Base-by-base conservation (phyloP, 2,888 invertebrate species). In the Lithophane leautieri region DNA sequence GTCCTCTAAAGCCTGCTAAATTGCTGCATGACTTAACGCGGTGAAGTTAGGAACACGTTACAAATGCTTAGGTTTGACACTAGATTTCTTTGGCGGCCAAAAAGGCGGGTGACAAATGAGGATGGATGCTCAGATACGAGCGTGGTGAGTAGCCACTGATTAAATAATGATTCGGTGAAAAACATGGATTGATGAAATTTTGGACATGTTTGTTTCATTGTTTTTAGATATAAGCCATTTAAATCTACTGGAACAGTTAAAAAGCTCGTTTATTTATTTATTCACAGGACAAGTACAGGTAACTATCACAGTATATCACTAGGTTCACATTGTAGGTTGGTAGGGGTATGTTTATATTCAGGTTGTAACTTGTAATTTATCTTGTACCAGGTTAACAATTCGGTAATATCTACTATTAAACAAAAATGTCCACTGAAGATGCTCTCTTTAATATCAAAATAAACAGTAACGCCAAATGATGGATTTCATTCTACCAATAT, bases 31-130 rank as follows among this genome's bases (percentile, higher is more conserved):
- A 76, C 71, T 69, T 77, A 68, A 56, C 63, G 50, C 70, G 11
- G 28, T 19, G 34, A 52, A 73, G 70, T 81, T 42, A 50, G 52
- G 61, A 63, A 66, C 82, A 75, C 68, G 85, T 85, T 34, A 77
- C 82, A 75, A 77, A 85, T 84, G 76, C 68, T 73, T 66, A 74
- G 63, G 71, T 82, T 80, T 67, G 73, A 40, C 40, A 66, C 70
- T 71, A 78, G 72, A 76, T 79, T 75, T 85, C 79, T 79, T 81
- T 69, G 52, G 76, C 2, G 70, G 28, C 61, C 65, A 28, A 73
- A 78, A 81, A 73, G 65, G 68, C 74, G 71, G 28, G 71, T 76
- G 80, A 82, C 76, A 76, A 84, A 86, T 86, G 78, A 78, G 73
- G 82, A 86, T 84, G 56, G 76, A 84, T 81, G 73, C 22, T 47